Evolutionary conservation across 2,888 invertebrate genomes (phyloP), one percentile per base, ranked within the genome.

Genomic region (Alloplasta piceator): DNA sequence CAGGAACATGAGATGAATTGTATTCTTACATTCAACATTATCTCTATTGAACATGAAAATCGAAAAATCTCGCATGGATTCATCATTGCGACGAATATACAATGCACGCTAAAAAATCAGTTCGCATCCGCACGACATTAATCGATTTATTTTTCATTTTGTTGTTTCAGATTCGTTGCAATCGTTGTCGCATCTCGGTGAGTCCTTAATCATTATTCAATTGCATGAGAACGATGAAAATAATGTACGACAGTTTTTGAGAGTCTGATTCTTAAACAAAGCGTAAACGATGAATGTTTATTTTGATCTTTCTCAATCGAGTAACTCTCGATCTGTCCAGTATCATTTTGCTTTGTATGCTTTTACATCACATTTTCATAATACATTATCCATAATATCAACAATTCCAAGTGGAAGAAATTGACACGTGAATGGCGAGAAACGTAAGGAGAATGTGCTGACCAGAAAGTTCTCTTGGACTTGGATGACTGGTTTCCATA

Each of bases 81-180:
- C 16, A 55, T 41, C 64, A 66, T 80, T 38, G n/a, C 12, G 60
- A n/a, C 6, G 7, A 38, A 39, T 26, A 26, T 26, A 26, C 26
- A 70, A 70, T 48, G 56, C 72, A 74, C 73, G 43, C 73, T 46
- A 55, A 58, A 58, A 66, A 46, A 14, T 67, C 66, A 60, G 6
- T 3, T 56, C 58, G n/a, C 55, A 61, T 46, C 67, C 39, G 41
- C 73, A 71, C 75, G 55, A 50, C 76, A 72, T 72, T 76, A 48
- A 76, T 75, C 75, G 60, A 75, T 70, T 79, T 79, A 75, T 83
- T 77, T 86, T 89, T 82, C 46, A 58, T 75, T 86, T 86, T 89
- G 83, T 83, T 90, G 90, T 91, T 91, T 89, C 91, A 91, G 91
- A 91, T 90, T 89, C 91, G 82, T 88, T 88, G 85, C 90, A 91